A percentile compares a stretch with the other conserved stretches of the same genome.
phyloP scores from a whole-genome alignment of 1,140 invertebrate species.

The Drosophila grimshawi region DNA sequence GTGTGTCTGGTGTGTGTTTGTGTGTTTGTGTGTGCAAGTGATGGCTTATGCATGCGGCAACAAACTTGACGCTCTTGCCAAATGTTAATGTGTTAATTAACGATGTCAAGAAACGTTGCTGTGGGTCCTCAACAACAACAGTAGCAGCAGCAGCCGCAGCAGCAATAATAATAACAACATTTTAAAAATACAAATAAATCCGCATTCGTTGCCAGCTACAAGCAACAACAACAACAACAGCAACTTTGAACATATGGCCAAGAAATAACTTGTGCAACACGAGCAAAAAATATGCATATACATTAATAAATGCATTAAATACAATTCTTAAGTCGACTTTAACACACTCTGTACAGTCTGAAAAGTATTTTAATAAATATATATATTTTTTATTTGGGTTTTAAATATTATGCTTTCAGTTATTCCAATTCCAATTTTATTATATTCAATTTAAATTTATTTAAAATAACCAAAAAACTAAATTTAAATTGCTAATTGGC shows the following conservation, averaged over 20 bases:
- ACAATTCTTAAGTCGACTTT: not conserved
- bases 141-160: constrained; percentile 23
- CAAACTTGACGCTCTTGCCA: constrained; percentile 6
- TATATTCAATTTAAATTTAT: too few species aligned
- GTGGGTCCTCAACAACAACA: constrained; percentile 56
- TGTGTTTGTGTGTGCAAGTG: not conserved
- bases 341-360: not conserved
- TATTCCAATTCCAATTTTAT: too few species aligned
- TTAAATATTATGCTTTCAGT: too few species aligned
- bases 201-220: constrained; percentile 3
- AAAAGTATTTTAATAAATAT: too few species aligned
- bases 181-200: constrained; percentile 22
- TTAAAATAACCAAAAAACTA: too few species aligned
- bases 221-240: constrained; percentile 2
- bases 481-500: too few species aligned
- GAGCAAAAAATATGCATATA: constrained; percentile 1
- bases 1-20: not conserved
- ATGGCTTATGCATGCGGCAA: constrained; percentile 20
- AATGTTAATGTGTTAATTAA: constrained; percentile 84
- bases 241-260: constrained; percentile 47
- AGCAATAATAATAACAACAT: constrained; percentile 28
- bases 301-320: not conserved
- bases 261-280: constrained; percentile 29
- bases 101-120: constrained; percentile 62
- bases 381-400: too few species aligned